phyloP scores from a whole-genome alignment of 2,113 vertebrate species.

The Mus spicilegus region DNA sequence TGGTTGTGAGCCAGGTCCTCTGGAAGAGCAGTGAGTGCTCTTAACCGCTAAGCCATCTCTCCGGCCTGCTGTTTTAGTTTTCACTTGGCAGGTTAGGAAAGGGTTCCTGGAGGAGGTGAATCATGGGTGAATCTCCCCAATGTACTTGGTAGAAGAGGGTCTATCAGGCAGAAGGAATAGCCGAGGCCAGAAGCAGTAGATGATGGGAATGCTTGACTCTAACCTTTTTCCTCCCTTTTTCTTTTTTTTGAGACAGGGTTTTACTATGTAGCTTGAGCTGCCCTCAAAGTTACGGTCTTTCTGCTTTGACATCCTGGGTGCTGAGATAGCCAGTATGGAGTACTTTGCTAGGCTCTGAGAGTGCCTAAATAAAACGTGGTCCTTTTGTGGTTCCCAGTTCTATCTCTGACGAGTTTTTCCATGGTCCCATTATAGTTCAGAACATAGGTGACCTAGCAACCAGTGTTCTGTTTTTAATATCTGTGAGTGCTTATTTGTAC shows the following conservation, averaged over 20 bases:
- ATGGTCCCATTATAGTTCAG: neutral
- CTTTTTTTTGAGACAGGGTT: neutral
- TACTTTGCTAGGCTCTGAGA: neutral
- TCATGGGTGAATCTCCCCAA: neutral
- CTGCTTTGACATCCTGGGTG: neutral
- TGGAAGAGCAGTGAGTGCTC: neutral
- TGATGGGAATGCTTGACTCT: neutral
- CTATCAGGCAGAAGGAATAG: neutral
- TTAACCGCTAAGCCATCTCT: neutral
- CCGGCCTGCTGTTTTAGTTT: neutral
- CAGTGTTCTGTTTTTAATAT: slow-evolving; percentile 40
- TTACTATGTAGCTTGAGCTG: neutral
- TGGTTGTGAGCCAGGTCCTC: neutral
- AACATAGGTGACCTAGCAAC: slow-evolving; percentile 3
- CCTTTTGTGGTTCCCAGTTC: neutral
- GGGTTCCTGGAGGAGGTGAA: neutral
- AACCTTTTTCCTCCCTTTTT: neutral
- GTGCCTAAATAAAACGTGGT: neutral
- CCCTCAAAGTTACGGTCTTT: neutral
- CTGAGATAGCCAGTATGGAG: neutral
- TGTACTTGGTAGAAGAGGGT: neutral
- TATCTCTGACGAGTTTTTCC: neutral
- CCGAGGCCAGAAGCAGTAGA: neutral
- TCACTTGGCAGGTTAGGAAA: neutral
- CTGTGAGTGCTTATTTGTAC: slow-evolving; percentile 47